A percentile compares a stretch with the other conserved stretches of the same genome.
These are phyloP conservation scores for Ips nitidus DNA, from an alignment of 1,140 invertebrate genomes.

Conservation along the genomic window DNA sequence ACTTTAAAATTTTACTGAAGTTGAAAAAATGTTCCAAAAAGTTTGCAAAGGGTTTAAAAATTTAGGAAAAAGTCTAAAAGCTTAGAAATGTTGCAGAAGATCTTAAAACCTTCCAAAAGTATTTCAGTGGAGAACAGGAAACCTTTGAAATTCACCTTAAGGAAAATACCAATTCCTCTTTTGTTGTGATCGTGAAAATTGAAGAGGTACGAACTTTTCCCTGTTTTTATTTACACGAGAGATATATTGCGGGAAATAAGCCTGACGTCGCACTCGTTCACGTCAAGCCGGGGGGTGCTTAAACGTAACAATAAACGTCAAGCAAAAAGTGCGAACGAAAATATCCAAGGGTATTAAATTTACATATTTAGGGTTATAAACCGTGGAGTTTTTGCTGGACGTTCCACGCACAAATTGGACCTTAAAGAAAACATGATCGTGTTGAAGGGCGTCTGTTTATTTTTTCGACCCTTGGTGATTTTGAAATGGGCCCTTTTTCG, in stretches of 20 bases:
- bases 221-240: slow-evolving; percentile 23
- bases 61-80: too few species aligned
- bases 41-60: too few species aligned
- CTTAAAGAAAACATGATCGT: not conserved
- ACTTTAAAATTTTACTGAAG: too few species aligned
- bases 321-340: slow-evolving; percentile 26
- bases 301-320: slow-evolving; percentile 26
- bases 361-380: slow-evolving; percentile 29
- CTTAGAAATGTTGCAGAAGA: too few species aligned
- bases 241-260: slow-evolving; percentile 16
- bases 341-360: slow-evolving; percentile 26
- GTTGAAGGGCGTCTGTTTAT: not conserved
- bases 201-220: slow-evolving; percentile 1
- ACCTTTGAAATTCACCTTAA: too few species aligned
- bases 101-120: too few species aligned
- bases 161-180: too few species aligned
- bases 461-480: too few species aligned
- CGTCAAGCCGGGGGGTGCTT: slow-evolving; percentile 21
- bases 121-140: too few species aligned
- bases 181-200: too few species aligned
- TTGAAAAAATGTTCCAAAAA: too few species aligned
- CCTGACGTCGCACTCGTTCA: slow-evolving; percentile 23
- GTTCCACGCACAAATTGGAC: not conserved
- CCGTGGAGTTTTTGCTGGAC: slow-evolving; percentile 10
- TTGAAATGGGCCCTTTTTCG: too few species aligned